Conservation (phyloP, 2,113 vertebrate genomes). For the Ahaetulla prasina region DNA sequence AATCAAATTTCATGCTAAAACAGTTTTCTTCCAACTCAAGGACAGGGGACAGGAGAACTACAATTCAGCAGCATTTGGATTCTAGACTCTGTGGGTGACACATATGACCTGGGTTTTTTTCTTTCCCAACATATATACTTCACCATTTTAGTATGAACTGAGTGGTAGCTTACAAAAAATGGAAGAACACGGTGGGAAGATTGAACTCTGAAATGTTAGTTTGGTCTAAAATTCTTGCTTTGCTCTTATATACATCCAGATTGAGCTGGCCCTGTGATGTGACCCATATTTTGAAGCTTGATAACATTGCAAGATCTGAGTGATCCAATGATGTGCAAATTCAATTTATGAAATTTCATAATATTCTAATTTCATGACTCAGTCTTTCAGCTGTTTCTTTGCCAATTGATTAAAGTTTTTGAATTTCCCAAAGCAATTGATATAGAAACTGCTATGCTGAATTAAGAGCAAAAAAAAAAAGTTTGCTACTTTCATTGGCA, state of each 20-base stretch:
- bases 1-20: not conserved
- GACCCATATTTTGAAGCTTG: not conserved
- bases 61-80: not conserved
- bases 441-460: constrained; percentile 1
- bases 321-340: not conserved
- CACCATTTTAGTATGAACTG: not conserved
- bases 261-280: not conserved
- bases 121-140: not conserved
- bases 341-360: not conserved
- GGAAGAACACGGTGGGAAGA: not conserved
- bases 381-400: not conserved
- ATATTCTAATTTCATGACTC: not conserved
- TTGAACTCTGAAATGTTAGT: not conserved
- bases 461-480: not conserved
- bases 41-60: not conserved
- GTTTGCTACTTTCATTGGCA: constrained; percentile 22
- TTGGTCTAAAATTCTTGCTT: not conserved
- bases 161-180: not conserved
- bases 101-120: not conserved
- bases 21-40: not conserved
- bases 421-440: rapidly evolving
- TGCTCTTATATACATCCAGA: not conserved
- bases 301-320: not conserved
- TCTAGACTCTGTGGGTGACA: not conserved
- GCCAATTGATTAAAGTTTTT: not conserved